Conservation (phyloP, 2,888 invertebrate species). For the Nemapogon koenigi region DNA sequence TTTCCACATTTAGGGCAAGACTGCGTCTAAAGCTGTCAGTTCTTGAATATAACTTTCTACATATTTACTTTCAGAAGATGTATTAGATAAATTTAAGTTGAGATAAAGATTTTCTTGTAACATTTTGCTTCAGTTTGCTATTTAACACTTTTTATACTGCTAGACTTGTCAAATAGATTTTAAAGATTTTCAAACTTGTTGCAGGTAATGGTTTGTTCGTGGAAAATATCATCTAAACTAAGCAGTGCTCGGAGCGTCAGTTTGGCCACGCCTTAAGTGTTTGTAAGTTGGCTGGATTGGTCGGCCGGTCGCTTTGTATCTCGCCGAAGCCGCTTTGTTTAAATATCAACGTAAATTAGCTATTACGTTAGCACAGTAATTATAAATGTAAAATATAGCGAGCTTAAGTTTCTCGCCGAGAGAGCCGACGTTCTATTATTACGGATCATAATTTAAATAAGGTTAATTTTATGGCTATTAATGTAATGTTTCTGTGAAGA, state of each 20-base stretch:
- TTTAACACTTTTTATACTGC: too few relatives aligned
- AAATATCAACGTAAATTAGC: constrained; percentile 40
- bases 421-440: constrained; percentile 11
- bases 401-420: constrained; percentile 8
- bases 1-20: too few relatives aligned
- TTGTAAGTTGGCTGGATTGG: constrained; percentile 33
- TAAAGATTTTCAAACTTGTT: constrained; percentile 4
- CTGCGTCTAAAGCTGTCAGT: too few relatives aligned
- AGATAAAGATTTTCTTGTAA: too few relatives aligned
- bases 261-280: constrained; percentile 41
- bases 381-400: constrained; percentile 10
- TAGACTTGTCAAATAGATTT: too few relatives aligned
- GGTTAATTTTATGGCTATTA: constrained; percentile 24
- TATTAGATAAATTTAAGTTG: too few relatives aligned
- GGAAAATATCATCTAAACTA: constrained; percentile 19
- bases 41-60: too few relatives aligned
- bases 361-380: constrained; percentile 15
- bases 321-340: constrained; percentile 39
- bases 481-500: constrained; percentile 20
- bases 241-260: constrained; percentile 29
- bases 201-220: constrained; percentile 33
- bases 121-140: too few relatives aligned
- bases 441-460: constrained; percentile 16
- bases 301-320: constrained; percentile 40
- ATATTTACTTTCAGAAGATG: too few relatives aligned